Percentiles rank a stretch among this genome's conserved stretches.
Evolutionary conservation across 1,140 invertebrate genomes (phyloP).

Genomic region (Battus philenor): DNA sequence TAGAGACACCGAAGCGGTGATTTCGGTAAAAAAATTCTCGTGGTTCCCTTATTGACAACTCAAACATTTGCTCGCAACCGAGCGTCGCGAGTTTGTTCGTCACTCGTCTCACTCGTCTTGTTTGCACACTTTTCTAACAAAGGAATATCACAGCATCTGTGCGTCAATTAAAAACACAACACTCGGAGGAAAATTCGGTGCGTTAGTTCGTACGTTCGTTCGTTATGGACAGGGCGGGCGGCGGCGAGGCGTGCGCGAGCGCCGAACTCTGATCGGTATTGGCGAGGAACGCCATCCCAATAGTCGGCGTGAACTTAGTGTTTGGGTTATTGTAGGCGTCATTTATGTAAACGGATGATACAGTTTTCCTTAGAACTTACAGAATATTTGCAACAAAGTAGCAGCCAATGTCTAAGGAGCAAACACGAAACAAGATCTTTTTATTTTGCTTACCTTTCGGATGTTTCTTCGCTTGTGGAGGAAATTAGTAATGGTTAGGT

Average conservation of each 20-base stretch:
- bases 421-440: too few relatives aligned
- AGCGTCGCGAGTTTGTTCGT: slow-evolving; percentile 27
- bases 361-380: slow-evolving; percentile 9
- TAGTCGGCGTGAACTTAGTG: slow-evolving; percentile 31
- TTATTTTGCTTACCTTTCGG: too few relatives aligned
- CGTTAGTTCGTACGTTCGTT: slow-evolving; percentile 27
- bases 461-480: too few relatives aligned
- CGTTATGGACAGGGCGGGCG: slow-evolving; percentile 49
- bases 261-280: slow-evolving; percentile 50
- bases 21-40: slow-evolving; percentile 38
- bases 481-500: too few relatives aligned
- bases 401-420: slow-evolving; percentile 1
- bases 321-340: slow-evolving; percentile 31
- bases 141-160: slow-evolving; percentile 6
- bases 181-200: slow-evolving; percentile 51
- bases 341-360: slow-evolving; percentile 9
- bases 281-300: slow-evolving; percentile 36
- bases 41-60: slow-evolving; percentile 51
- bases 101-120: slow-evolving; percentile 31
- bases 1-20: not conserved
- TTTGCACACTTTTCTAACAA: slow-evolving; percentile 27
- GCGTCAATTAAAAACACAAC: slow-evolving; percentile 11
- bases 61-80: slow-evolving; percentile 51
- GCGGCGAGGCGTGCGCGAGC: slow-evolving; percentile 63
- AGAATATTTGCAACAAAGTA: slow-evolving; percentile 6